Evolutionary conservation across 37 sponge, comb jelly and placozoan genomes (phyloP), one percentile per base, ranked within the genome.

Genomic region (Dysidea cf. avara): DNA sequence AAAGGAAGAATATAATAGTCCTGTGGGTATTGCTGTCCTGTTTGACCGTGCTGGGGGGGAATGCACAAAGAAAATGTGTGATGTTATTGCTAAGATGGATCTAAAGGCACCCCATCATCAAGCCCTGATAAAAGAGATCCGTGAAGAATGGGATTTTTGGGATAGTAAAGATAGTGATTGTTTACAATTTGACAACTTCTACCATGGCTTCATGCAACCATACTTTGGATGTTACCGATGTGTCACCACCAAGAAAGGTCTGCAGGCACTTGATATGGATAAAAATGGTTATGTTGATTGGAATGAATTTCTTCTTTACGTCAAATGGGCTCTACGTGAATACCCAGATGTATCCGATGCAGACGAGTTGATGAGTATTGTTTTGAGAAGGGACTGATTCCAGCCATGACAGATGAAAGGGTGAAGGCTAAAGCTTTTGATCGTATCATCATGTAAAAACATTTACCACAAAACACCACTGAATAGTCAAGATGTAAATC

Each of bases 21-120:
- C 66, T 9, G 74, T 63, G 43, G 89, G 94, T 2, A 24, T 93
- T 7, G 81, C 83, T 3, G 18, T 85, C 16, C 56, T 93, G 39
- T 93, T 85, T 53, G 89, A 87, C 74, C 89, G 89, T n/a, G 34
- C 94, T n/a, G n/a, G n/a, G n/a, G n/a, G n/a, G n/a, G n/a, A n/a
- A n/a, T n/a, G n/a, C n/a, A n/a, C n/a, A n/a, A 35, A 35, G 7
- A 56, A 26, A 17, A 88, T 93, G 89, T n/a, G 69, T 0, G 71
- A 80, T 0, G 80, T 61, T n/a, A 85, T 88, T 50, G 83, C 60
- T 1, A 61, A 72, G 7, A 54, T 59, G 7, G 39, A 84, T 33
- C 24, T 71, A 21, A 71, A 68, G 1, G 35, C 7, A 1, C 38
- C 33, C 25, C 55, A 60, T 62, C 86, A 88, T 53, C 36, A 85